These are phyloP conservation scores for Pseudachorutes palmiensis DNA, from an alignment of 1,140 invertebrate species.

Conservation along the genomic window DNA sequence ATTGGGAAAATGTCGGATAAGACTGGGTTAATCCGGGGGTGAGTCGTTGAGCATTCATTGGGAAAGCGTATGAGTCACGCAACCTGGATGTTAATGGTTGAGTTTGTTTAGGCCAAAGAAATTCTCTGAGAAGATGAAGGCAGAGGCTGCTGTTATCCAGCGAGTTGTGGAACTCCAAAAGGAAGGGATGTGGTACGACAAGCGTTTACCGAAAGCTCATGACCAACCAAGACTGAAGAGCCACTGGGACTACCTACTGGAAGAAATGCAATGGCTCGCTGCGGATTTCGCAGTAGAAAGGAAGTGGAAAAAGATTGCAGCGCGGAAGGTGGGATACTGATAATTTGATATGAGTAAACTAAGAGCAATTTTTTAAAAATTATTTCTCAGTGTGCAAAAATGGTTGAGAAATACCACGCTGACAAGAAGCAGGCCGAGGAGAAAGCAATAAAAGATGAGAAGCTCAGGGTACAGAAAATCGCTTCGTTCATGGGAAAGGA, in stretches of 20 bases:
- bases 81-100: background rate
- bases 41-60: too few relatives aligned
- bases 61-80: too few relatives aligned
- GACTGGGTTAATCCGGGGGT: too few relatives aligned
- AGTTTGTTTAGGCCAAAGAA: constrained; percentile 24
- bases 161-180: constrained; percentile 76
- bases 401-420: constrained; percentile 93
- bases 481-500: constrained; percentile 86
- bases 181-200: constrained; percentile 87
- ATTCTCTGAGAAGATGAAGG: constrained; percentile 34
- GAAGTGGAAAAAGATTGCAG: constrained; percentile 93
- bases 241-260: constrained; percentile 98
- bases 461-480: constrained; percentile 72
- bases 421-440: constrained; percentile 83
- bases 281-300: constrained; percentile 94
- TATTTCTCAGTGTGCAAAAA: constrained; percentile 49
- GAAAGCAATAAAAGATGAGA: constrained; percentile 84
- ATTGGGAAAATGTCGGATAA: too few relatives aligned
- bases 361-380: constrained; percentile 7
- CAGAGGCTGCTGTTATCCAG: constrained; percentile 85
- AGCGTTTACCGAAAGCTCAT: constrained; percentile 81
- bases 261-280: constrained; percentile 97
- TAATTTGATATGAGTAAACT: constrained; percentile 4
- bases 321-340: constrained; percentile 63
- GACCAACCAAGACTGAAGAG: constrained; percentile 81